Percentiles rank a stretch among this genome's conserved stretches.
Evolutionary conservation across 2,888 invertebrate genomes (phyloP).

Genomic region (Epistrophe eligans): DNA sequence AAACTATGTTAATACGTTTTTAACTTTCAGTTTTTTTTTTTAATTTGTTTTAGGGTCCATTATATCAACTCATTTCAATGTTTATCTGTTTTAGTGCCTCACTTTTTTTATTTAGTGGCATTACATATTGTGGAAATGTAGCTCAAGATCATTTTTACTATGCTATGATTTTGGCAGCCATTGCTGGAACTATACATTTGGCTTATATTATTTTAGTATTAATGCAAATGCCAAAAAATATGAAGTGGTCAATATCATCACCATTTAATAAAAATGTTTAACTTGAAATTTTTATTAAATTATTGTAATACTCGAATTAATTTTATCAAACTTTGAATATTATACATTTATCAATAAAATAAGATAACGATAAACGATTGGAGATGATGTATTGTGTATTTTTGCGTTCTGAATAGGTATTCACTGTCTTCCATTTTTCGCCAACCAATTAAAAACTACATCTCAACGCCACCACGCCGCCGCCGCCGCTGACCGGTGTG

Average conservation of each 20-base stretch:
- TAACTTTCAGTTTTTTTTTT: not conserved
- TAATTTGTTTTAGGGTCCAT: constrained; percentile 55
- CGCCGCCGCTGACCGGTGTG: too few relatives aligned
- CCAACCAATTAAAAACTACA: not conserved
- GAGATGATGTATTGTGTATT: not conserved
- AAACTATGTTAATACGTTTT: not conserved
- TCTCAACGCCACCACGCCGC: too few relatives aligned
- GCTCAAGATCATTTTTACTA: constrained; percentile 51
- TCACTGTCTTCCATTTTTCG: not conserved
- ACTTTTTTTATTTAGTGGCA: constrained; percentile 16
- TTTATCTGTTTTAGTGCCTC: constrained; percentile 40
- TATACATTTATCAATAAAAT: not conserved
- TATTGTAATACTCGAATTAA: not conserved
- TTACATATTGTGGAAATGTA: constrained; percentile 75
- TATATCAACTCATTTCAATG: constrained; percentile 50
- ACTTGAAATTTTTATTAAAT: not conserved
- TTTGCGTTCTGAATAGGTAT: not conserved
- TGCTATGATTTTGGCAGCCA: constrained; percentile 41
- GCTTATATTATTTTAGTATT: not conserved
- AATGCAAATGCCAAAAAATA: constrained; percentile 35
- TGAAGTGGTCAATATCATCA: constrained; percentile 26
- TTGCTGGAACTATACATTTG: constrained; percentile 56
- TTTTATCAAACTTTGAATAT: not conserved
- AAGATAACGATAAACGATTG: not conserved
- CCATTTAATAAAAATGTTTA: not conserved